Base-by-base conservation (phyloP, 1,140 invertebrate genomes). In the Carcinoscorpius rotundicauda region DNA sequence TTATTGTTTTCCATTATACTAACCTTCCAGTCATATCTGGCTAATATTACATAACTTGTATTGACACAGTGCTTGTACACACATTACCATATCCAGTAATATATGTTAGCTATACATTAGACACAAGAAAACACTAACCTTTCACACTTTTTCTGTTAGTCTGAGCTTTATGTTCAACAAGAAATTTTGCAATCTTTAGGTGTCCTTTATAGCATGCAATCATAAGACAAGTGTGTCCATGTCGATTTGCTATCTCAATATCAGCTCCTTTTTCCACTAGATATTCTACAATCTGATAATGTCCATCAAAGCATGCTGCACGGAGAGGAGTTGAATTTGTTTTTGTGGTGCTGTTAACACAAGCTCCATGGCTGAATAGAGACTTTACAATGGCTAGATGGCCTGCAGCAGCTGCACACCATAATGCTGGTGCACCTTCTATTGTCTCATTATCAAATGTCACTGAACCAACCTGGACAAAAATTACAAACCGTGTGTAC, bases 141-240 rank as follows among this genome's bases (percentile, higher is more conserved):
- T 95, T 97, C 8, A 94, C 86, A 77, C 91, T 95, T 79, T 93
- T 93, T 63, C 78, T 69, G 58, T 89, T 83, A 76, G 97, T 95
- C 0, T 95, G 88, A 76, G 93, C 86, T 4, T 93, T 93, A 72
- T 87, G 87, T 51, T 85, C 82, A 5, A 97, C 81, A 59, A 97
- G 81, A 78, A 88, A 96, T 74, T 87, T 87, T 5, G 89, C 89
- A 71, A 96, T 93, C 72, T 82, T 81, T 67, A 85, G 84, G 76
- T 95, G 91, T 11, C 92, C 91, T 78, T 94, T 94, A 78, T 94
- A 97, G 78, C 93, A 97, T 9, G 92, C 90, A 63, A 97, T 97
- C 94, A 97, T 97, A 51, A 97, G 79, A 75, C 93, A 97, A 9
- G 94, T 97, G 78, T 98, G 93, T 3, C 90, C 91, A 75, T 93